These are phyloP conservation scores for Morpho deidamia DNA, from an alignment of 2,888 invertebrate species.

Conservation along the genomic window DNA sequence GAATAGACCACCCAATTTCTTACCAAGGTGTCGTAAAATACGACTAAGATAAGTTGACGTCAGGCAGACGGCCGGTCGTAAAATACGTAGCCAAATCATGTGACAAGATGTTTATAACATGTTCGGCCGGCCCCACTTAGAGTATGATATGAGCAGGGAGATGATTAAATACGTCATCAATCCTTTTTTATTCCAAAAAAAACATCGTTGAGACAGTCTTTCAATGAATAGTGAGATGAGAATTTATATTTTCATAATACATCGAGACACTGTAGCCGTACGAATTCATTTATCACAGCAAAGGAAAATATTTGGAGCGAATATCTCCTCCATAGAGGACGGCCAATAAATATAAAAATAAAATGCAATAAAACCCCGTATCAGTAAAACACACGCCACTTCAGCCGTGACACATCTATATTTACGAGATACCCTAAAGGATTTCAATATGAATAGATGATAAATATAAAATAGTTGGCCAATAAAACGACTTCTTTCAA, in stretches of 20 bases:
- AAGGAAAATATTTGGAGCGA: constrained; percentile 14
- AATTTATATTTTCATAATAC: background rate
- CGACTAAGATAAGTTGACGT: too few species aligned
- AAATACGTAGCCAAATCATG: too few species aligned
- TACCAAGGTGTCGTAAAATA: too few species aligned
- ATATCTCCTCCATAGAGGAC: constrained; percentile 12
- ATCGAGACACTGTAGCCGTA: background rate
- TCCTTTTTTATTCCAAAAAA: too few species aligned
- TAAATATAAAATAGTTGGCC: constrained; percentile 8
- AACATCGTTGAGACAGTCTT: too few species aligned
- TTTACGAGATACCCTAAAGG: constrained; percentile 51
- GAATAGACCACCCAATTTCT: too few species aligned
- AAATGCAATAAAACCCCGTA: constrained; percentile 61
- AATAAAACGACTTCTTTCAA: background rate
- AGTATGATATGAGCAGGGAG: too few species aligned
- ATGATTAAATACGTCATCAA: too few species aligned
- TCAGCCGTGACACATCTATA: constrained; percentile 36
- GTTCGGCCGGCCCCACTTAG: too few species aligned
- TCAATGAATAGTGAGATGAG: too few species aligned
- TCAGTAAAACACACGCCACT: constrained; percentile 51
- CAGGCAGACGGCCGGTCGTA: too few species aligned
- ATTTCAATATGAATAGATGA: constrained; percentile 27
- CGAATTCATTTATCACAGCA: background rate
- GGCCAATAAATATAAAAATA: constrained; percentile 30
- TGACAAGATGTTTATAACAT: too few species aligned